phyloP scores from a whole-genome alignment of 1,140 invertebrate genomes.

The Halesus radiatus region DNA sequence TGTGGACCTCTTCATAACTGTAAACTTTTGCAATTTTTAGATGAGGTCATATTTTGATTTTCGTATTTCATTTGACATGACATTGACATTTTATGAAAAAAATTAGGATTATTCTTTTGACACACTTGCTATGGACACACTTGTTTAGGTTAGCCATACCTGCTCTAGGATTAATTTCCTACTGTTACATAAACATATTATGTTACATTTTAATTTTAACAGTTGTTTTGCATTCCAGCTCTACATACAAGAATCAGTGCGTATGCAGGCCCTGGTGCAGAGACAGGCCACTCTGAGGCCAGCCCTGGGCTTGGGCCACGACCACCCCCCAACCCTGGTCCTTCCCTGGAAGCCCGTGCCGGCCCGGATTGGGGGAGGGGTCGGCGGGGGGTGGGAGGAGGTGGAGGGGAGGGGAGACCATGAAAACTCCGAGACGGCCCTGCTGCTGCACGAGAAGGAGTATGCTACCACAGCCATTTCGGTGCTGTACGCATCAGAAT shows the following conservation, averaged over 20 bases:
- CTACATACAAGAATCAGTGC: slow-evolving; percentile 82
- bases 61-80: no score
- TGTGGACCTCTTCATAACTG: no score
- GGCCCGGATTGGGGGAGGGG: slow-evolving; percentile 58
- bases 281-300: slow-evolving; percentile 12
- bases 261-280: slow-evolving; percentile 53
- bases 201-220: background rate
- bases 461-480: slow-evolving; percentile 73
- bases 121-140: no score
- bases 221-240: slow-evolving; percentile 65
- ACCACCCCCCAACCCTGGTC: slow-evolving; percentile 5
- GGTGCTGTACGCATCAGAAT: slow-evolving; percentile 79
- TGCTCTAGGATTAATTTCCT: no score
- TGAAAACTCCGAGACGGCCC: slow-evolving; percentile 61
- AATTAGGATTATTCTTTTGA: no score
- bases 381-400: slow-evolving; percentile 6
- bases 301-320: background rate
- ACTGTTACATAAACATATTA: no score
- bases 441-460: slow-evolving; percentile 38
- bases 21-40: no score
- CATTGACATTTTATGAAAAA: no score
- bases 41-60: no score
- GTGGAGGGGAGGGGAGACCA: background rate
- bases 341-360: slow-evolving; percentile 82
- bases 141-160: no score